Evolutionary conservation across 1,140 invertebrate genomes (phyloP).

Genomic region (Lethocerus indicus): DNA sequence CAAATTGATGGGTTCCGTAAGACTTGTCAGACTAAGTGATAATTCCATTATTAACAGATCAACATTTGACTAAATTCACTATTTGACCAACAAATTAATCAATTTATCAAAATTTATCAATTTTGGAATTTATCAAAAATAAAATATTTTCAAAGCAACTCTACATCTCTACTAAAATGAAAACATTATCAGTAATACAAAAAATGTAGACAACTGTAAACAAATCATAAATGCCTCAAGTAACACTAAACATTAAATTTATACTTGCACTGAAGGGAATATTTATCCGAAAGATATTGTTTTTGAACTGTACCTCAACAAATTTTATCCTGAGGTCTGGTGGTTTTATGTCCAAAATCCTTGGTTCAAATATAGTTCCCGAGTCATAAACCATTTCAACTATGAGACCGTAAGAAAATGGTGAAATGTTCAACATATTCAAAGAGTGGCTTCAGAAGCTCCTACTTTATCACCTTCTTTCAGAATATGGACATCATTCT

Average conservation of each 20-base stretch:
- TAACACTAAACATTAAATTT: not conserved
- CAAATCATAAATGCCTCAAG: not conserved
- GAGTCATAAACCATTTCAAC: conserved; percentile 96
- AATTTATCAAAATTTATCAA: not conserved
- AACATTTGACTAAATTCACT: too few relatives aligned
- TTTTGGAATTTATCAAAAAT: not conserved
- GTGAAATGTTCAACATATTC: conserved; percentile 99
- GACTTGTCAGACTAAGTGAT: too few relatives aligned
- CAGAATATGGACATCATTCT: conserved; percentile 90
- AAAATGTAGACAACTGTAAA: not conserved
- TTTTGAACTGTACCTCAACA: conserved; percentile 36
- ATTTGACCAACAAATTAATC: too few relatives aligned
- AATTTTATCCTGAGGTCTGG: conserved; percentile 86
- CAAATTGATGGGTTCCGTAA: too few relatives aligned
- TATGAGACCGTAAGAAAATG: conserved; percentile 94
- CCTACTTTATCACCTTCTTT: conserved; percentile 96
- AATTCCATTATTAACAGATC: too few relatives aligned
- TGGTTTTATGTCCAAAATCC: conserved; percentile 94
- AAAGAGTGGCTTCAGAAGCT: conserved; percentile 94
- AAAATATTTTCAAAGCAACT: not conserved
- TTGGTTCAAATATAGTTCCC: conserved; percentile 91
- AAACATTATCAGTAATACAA: not conserved
- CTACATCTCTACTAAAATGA: not conserved
- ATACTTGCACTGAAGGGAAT: not conserved
- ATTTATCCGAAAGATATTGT: too few relatives aligned